Base-by-base conservation (phyloP, 2,888 invertebrate species). In the Gerris lacustris region DNA sequence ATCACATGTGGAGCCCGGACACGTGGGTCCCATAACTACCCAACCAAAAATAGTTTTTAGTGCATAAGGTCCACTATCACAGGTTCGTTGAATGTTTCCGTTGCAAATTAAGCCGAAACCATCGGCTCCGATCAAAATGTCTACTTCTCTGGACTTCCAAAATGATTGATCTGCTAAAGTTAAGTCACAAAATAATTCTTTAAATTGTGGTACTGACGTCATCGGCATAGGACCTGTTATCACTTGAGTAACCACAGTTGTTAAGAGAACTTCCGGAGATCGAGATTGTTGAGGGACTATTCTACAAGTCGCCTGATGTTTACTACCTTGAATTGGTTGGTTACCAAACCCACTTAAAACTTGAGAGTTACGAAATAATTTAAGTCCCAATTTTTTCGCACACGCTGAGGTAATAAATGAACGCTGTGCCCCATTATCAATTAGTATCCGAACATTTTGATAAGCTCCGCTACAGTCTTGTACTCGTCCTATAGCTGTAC, bases 391-490 rank as follows among this genome's bases (percentile, higher is more conserved):
- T 62, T 43, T 67, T n/a, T 70, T n/a, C 6, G 45, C 45, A 45
- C 70, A 67, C 6, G 2, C 44, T 18, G 18, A 7, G 6, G 70
- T 67, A 18, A 70, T 67, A 7, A 67, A 67, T 7, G 70, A 70
- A n/a, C 66, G 67, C 67, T 70, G 70, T 15, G 45, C 31, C 6
- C 70, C 70, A 44, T n/a, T 55, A 62, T 70, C 70, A 45, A 70
- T 11, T 15, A 70, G 31, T 15, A 45, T 31, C 4, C 70, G 67
- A 2, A 70, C 44, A 11, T 66, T 31, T 17, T 67, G 55, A 5
- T 17, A 47, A 44, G 7, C 2, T 9, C 70, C 70, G 18, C 17
- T 43, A 47, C 15, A 31, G 31, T 70, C 70, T 67, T 67, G 31
- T 2, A 70, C 15, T 6, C 62, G 11, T 45, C 18, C 45, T n/a